phyloP scores from a whole-genome alignment of 1,140 invertebrate species.

The Onthophagus taurus region DNA sequence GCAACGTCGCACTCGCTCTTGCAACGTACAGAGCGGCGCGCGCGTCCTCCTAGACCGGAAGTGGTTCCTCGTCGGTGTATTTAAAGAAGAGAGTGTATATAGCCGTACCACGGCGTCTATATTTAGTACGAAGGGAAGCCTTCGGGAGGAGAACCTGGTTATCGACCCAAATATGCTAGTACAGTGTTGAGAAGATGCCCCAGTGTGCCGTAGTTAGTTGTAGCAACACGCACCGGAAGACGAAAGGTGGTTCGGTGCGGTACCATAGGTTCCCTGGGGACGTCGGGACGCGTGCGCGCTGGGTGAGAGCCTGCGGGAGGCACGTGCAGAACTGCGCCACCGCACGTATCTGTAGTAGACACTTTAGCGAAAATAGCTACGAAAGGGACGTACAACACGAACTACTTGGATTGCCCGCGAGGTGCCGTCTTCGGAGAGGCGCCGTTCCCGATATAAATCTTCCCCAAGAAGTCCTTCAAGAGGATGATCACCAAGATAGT shows the following conservation, averaged over 20 bases:
- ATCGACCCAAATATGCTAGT: neutral
- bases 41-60: too few species aligned
- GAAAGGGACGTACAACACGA: slow-evolving; percentile 50
- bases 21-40: too few species aligned
- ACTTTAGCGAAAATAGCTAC: slow-evolving; percentile 46
- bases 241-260: slow-evolving; percentile 44
- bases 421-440: slow-evolving; percentile 43
- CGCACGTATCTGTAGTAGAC: slow-evolving; percentile 47
- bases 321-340: slow-evolving; percentile 45
- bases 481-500: slow-evolving; percentile 21
- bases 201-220: slow-evolving; percentile 49
- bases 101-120: too few species aligned
- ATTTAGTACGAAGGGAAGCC: too few species aligned
- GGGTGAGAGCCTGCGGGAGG: slow-evolving; percentile 45
- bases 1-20: too few species aligned
- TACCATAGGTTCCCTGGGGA: slow-evolving; percentile 51
- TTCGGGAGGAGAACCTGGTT: slow-evolving; percentile 3
- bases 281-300: slow-evolving; percentile 41
- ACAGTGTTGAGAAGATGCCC: slow-evolving; percentile 38
- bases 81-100: too few species aligned
- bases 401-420: slow-evolving; percentile 44
- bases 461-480: slow-evolving; percentile 15
- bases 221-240: slow-evolving; percentile 48
- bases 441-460: slow-evolving; percentile 40
- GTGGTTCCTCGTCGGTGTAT: too few species aligned